Evolutionary conservation across 2,113 vertebrate species (phyloP).

Genomic region (Labeo rohita): DNA sequence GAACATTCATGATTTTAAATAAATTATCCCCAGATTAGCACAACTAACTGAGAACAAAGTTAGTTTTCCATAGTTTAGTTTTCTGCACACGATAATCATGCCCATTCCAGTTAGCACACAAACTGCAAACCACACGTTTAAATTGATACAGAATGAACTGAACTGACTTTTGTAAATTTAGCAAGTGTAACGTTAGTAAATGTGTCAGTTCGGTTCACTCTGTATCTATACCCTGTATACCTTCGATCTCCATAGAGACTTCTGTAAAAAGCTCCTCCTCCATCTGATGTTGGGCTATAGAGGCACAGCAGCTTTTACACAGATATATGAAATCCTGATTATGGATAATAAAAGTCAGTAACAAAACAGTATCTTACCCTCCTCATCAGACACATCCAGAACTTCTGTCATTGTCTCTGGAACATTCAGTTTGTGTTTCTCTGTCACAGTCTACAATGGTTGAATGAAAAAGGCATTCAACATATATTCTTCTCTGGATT

Average conservation of each 20-base stretch:
- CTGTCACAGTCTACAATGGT: conserved; percentile 88
- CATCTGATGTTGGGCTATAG: conserved; percentile 60
- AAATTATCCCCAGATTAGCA: neutral
- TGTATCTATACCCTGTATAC: conserved; percentile 48
- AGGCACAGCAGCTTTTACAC: conserved; percentile 18
- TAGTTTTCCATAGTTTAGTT: conserved; percentile 22
- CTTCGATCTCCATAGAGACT: conserved; percentile 68
- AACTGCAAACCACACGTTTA: neutral
- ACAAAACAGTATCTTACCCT: conserved; percentile 82
- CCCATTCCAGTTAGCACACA: conserved; percentile 11
- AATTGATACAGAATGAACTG: conserved; percentile 12
- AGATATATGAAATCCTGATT: neutral
- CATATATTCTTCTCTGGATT: no score
- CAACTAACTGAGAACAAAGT: neutral
- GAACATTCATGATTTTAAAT: neutral
- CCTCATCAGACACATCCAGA: conserved; percentile 97
- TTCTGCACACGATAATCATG: conserved; percentile 1
- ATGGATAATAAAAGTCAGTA: neutral
- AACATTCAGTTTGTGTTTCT: conserved; percentile 98
- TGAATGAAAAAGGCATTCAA: neutral
- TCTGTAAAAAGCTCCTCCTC: conserved; percentile 67
- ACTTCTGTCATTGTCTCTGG: conserved; percentile 98
- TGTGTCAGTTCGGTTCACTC: neutral
- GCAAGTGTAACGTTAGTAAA: neutral
- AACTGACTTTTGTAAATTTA: neutral